These are phyloP conservation scores for Quadroppia sp. DNA, from an alignment of 2,888 invertebrate species.

Conservation along the genomic window DNA sequence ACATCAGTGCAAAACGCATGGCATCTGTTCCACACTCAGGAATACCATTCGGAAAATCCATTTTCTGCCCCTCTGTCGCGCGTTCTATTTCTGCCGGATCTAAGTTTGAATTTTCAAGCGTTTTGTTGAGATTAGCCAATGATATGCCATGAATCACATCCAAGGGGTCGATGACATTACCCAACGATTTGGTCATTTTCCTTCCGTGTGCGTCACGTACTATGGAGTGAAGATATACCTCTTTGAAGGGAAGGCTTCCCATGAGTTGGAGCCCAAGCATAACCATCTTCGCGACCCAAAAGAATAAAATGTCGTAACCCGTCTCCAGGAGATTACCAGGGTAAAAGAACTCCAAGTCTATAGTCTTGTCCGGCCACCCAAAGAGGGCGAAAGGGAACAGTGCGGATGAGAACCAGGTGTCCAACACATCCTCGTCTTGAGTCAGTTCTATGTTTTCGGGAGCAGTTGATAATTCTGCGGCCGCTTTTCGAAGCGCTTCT, in stretches of 20 bases:
- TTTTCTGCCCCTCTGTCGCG: conserved; percentile 64
- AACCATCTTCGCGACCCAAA: conserved; percentile 99
- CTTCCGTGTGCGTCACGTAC: conserved; percentile 95
- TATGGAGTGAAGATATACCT: conserved; percentile 89
- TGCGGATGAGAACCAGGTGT: conserved; percentile 98
- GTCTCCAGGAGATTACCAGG: conserved; percentile 90
- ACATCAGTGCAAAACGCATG: conserved; percentile 81
- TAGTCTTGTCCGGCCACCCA: conserved; percentile 83
- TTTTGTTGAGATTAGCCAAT: conserved; percentile 68
- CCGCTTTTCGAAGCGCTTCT: conserved; percentile 76
- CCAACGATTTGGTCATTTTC: conserved; percentile 98
- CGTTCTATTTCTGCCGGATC: conserved; percentile 75
- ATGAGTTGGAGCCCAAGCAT: conserved; percentile 89
- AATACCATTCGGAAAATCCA: conserved; percentile 75
- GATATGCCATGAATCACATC: conserved; percentile 86
- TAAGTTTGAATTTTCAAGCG: conserved; percentile 72
- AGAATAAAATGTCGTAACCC: conserved; percentile 94
- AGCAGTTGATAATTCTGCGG: conserved; percentile 62
- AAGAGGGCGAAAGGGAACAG: conserved; percentile 93
- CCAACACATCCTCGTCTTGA: conserved; percentile 92
- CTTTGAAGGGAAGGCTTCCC: conserved; percentile 83
- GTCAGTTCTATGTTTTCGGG: conserved; percentile 58
- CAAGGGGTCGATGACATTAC: conserved; percentile 96
- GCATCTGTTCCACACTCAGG: conserved; percentile 96
- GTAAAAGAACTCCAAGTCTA: conserved; percentile 74